Percentiles rank a stretch among this genome's conserved stretches.
Evolutionary conservation across 2,888 invertebrate genomes (phyloP).

Genomic region (Parnassius apollo): DNA sequence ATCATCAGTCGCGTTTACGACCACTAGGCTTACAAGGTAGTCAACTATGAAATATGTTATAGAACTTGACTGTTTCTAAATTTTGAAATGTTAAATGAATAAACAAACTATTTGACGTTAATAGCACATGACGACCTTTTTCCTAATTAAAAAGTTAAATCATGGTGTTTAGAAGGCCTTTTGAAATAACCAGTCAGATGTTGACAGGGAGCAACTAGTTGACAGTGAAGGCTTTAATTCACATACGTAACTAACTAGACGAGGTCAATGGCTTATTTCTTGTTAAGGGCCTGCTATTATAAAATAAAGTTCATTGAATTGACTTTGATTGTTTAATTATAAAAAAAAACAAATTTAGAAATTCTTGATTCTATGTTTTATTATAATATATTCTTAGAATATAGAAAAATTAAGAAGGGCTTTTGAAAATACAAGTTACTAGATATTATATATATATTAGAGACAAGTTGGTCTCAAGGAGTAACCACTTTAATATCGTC

Average conservation of each 20-base stretch:
- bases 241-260: slow-evolving; percentile 10
- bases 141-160: slow-evolving; percentile 20
- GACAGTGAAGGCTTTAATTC: slow-evolving; percentile 8
- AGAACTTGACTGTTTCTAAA: no score
- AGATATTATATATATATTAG: no score
- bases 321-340: neutral
- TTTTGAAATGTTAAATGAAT: neutral
- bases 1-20: no score
- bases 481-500: no score
- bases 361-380: no score
- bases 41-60: no score
- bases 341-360: no score
- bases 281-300: slow-evolving; percentile 10
- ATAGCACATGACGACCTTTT: slow-evolving; percentile 1
- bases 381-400: no score
- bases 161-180: slow-evolving; percentile 2
- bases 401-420: no score
- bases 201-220: slow-evolving; percentile 6
- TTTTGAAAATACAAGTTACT: no score
- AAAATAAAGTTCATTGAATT: slow-evolving; percentile 9
- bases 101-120: neutral
- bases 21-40: no score
- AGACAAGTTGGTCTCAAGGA: no score
- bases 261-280: slow-evolving; percentile 19
- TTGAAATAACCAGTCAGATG: slow-evolving; percentile 7